These are phyloP conservation scores for Lipotes vexillifer DNA, from an alignment of 2,113 vertebrate species.

Conservation along the genomic window DNA sequence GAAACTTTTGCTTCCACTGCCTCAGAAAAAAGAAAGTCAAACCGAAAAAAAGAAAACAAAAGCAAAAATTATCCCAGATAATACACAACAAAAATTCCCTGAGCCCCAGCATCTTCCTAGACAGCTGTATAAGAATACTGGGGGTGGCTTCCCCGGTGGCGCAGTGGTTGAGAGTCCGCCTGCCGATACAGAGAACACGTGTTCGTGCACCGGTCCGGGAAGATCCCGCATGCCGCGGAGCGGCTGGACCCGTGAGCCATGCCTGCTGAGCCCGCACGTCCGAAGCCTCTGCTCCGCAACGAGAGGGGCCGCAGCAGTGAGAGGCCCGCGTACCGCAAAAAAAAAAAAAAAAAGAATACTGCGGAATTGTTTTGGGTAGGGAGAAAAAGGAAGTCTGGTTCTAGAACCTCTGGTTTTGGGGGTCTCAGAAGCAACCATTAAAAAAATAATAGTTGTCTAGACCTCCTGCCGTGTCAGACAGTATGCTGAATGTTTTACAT, in stretches of 20 bases:
- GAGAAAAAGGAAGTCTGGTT: not conserved
- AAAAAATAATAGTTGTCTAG: not conserved
- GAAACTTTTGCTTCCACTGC: not conserved
- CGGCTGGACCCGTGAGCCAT: too few species aligned
- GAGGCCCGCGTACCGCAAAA: too few species aligned
- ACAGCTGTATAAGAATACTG: not conserved
- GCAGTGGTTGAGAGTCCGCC: too few species aligned
- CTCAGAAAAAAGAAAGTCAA: not conserved
- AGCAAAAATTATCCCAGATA: not conserved
- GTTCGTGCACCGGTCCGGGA: too few species aligned
- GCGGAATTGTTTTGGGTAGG: not conserved
- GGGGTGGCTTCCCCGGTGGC: too few species aligned
- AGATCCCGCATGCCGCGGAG: too few species aligned
- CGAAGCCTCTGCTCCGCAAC: too few species aligned
- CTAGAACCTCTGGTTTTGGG: not conserved
- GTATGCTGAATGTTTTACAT: not conserved
- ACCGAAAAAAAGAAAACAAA: not conserved
- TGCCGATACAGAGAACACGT: too few species aligned
- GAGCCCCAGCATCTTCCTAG: not conserved
- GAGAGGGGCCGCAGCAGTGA: too few species aligned
- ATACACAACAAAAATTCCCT: not conserved
- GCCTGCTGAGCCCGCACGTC: too few species aligned
- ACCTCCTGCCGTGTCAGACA: not conserved
- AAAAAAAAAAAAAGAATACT: not conserved
- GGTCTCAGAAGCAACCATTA: not conserved